Evolutionary conservation across 2,888 invertebrate genomes (phyloP).

Genomic region (Stramonita haemastoma): DNA sequence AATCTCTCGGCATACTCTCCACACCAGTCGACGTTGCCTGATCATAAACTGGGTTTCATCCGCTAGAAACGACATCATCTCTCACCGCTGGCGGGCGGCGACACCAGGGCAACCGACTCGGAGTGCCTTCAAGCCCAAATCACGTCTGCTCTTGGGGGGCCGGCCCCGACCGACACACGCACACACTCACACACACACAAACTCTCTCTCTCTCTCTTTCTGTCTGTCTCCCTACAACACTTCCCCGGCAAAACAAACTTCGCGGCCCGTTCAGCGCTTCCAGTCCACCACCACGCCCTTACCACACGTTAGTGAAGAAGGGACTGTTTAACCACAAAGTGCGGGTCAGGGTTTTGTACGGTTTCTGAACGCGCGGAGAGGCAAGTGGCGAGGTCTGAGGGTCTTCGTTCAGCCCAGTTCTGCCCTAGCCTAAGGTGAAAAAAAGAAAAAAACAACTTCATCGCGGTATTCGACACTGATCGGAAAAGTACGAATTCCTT

Average conservation of each 20-base stretch:
- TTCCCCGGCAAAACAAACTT: slow-evolving; percentile 29
- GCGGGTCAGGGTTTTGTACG: neutral
- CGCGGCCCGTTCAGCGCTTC: slow-evolving; percentile 19
- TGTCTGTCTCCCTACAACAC: neutral
- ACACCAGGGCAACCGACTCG: neutral
- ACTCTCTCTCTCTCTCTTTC: slow-evolving; percentile 1
- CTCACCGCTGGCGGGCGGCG: neutral
- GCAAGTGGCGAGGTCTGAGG: neutral
- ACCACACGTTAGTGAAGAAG: neutral
- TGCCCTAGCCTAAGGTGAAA: neutral
- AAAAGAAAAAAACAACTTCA: no score
- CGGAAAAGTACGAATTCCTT: no score
- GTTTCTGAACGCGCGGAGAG: neutral
- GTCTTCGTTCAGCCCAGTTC: slow-evolving; percentile 5
- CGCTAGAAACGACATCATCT: slow-evolving; percentile 5
- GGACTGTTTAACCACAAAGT: neutral
- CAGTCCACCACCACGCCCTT: neutral
- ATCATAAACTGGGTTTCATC: slow-evolving; percentile 16
- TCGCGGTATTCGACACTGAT: no score
- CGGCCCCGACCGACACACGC: neutral
- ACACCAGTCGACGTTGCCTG: neutral
- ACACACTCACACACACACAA: slow-evolving; percentile 4
- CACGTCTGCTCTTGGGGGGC: slow-evolving; percentile 1
- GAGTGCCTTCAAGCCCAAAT: slow-evolving; percentile 4
- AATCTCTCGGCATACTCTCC: neutral